These are phyloP conservation scores for Acanthopleura granulata DNA, from an alignment of 2,888 invertebrate genomes.

Conservation along the genomic window DNA sequence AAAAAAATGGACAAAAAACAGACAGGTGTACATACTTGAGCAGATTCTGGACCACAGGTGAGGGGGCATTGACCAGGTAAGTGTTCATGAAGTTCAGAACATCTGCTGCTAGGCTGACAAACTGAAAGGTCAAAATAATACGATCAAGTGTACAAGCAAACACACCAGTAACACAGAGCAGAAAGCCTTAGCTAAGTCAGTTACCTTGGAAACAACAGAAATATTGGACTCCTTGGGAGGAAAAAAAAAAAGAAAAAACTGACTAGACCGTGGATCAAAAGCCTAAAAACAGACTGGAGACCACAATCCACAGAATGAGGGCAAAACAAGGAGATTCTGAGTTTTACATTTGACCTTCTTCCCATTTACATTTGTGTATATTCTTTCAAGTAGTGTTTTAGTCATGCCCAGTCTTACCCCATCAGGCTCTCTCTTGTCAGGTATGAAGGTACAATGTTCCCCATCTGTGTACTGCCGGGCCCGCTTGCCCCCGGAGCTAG, in stretches of 20 bases:
- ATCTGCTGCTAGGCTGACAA: constrained; percentile 87
- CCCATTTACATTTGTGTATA: too few species aligned
- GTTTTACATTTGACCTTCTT: too few species aligned
- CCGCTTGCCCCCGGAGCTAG: constrained; percentile 43
- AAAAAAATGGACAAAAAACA: neutral
- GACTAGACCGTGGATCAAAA: too few species aligned
- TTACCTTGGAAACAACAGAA: too few species aligned
- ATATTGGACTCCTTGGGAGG: too few species aligned
- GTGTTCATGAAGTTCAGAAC: constrained; percentile 89
- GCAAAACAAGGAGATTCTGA: too few species aligned
- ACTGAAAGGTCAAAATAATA: constrained; percentile 74
- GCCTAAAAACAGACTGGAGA: too few species aligned
- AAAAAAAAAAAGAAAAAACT: too few species aligned
- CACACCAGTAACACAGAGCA: constrained; percentile 18
- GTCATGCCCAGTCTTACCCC: constrained; percentile 74
- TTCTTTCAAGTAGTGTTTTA: too few species aligned
- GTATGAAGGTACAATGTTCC: constrained; percentile 75
- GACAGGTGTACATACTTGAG: constrained; percentile 37
- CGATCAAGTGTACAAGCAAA: too few species aligned
- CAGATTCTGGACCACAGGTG: constrained; percentile 56
- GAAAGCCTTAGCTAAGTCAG: too few species aligned
- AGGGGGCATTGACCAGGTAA: constrained; percentile 80
- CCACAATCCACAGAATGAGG: too few species aligned
- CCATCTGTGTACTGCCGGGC: constrained; percentile 53
- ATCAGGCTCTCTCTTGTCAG: constrained; percentile 84